These are phyloP conservation scores for Erinaceus europaeus DNA, from an alignment of 2,113 vertebrate species.

Conservation along the genomic window DNA sequence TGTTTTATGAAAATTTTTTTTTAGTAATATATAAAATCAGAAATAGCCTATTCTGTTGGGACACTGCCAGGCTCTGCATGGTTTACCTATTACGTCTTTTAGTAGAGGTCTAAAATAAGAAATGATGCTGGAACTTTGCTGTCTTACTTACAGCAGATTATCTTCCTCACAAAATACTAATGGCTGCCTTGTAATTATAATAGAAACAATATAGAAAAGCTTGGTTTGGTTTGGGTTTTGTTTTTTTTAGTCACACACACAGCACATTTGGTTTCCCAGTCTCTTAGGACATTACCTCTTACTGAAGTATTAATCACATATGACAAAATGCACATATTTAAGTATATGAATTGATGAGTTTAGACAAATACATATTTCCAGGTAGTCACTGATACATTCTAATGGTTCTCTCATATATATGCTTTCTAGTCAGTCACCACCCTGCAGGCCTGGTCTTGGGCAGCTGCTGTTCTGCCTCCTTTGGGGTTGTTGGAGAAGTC, in stretches of 20 bases:
- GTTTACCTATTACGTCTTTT: constrained; percentile 65
- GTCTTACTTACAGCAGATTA: constrained; percentile 63
- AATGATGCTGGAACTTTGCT: constrained; percentile 42
- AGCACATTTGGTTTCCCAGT: not conserved
- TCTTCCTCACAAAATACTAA: constrained; percentile 21
- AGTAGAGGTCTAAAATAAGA: constrained; percentile 67
- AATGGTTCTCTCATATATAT: not conserved
- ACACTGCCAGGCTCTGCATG: constrained; percentile 54
- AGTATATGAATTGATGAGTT: not conserved
- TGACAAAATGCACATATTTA: not conserved
- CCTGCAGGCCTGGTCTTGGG: not conserved
- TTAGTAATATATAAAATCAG: constrained; percentile 54
- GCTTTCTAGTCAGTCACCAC: not conserved
- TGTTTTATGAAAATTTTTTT: constrained; percentile 48
- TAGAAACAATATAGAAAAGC: constrained; percentile 4
- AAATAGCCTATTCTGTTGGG: constrained; percentile 58
- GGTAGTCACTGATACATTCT: not conserved
- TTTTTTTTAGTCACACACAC: not conserved
- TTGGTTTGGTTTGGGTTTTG: no score
- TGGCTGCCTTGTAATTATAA: constrained; percentile 39
- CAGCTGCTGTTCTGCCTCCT: not conserved
- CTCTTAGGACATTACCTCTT: not conserved
- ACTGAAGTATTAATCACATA: not conserved
- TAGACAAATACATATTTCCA: not conserved
- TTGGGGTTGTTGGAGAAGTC: no score